Percentiles rank a stretch among this genome's conserved stretches.
phyloP scores from a whole-genome alignment of 2,888 invertebrate species.

The Ceratothoa steindachneri region DNA sequence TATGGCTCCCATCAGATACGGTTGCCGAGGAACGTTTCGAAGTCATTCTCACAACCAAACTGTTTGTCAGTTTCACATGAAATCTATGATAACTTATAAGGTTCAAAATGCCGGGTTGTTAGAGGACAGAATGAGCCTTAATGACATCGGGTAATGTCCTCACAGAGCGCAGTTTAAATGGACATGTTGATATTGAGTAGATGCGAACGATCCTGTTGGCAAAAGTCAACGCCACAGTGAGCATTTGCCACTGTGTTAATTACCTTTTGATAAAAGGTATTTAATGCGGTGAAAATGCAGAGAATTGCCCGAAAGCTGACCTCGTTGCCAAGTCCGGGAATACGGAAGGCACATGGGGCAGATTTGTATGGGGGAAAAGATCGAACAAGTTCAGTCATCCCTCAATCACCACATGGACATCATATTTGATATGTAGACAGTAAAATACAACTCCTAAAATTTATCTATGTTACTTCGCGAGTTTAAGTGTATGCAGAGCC shows the following conservation, averaged over 20 bases:
- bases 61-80: slow-evolving; percentile 45
- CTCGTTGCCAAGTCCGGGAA: too few species aligned
- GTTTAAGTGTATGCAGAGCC: too few species aligned
- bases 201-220: slow-evolving; percentile 32
- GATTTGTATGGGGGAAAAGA: too few species aligned
- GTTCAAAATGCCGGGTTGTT: slow-evolving; percentile 28
- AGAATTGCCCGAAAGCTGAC: too few species aligned
- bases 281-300: background rate
- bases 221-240: background rate
- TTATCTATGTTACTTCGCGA: too few species aligned
- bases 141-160: slow-evolving; percentile 43
- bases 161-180: slow-evolving; percentile 40
- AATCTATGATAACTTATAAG: slow-evolving; percentile 43
- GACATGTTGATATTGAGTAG: slow-evolving; percentile 42
- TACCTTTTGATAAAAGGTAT: background rate
- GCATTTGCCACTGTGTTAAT: slow-evolving; percentile 3
- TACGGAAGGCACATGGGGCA: too few species aligned
- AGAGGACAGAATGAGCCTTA: slow-evolving; percentile 45
- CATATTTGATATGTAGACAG: too few species aligned
- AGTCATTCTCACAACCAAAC: slow-evolving; percentile 43
- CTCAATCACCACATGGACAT: too few species aligned
- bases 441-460: too few species aligned
- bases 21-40: slow-evolving; percentile 42
- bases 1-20: slow-evolving; percentile 45
- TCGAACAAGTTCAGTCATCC: too few species aligned